These are phyloP conservation scores for Dryococelus australis DNA, from an alignment of 2,888 invertebrate species.

Conservation along the genomic window DNA sequence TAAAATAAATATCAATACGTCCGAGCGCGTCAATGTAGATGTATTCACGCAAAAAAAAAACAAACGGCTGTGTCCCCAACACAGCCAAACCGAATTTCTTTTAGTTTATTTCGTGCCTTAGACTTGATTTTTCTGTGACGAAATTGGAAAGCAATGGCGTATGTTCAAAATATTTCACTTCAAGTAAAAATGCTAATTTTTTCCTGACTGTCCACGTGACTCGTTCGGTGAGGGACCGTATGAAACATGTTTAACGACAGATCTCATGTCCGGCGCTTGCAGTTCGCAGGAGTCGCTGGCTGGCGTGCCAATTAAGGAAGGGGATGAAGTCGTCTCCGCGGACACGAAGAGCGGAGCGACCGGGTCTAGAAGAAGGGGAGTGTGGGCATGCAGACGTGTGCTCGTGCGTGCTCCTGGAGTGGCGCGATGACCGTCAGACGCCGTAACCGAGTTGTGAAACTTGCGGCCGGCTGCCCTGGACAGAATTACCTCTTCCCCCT, in stretches of 20 bases:
- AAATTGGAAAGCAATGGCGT: too few species aligned
- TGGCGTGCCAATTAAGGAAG: neutral
- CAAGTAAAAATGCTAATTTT: too few species aligned
- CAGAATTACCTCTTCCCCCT: neutral
- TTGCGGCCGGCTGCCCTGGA: neutral
- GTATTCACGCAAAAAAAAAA: too few species aligned
- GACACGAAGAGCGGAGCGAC: neutral
- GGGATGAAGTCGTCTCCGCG: neutral
- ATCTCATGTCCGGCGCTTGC: neutral
- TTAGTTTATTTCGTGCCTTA: too few species aligned
- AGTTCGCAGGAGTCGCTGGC: neutral
- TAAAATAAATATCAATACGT: too few species aligned
- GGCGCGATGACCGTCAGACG: neutral
- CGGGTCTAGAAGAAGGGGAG: neutral
- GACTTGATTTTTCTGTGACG: too few species aligned
- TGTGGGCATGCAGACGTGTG: neutral
- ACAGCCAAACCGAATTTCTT: too few species aligned
- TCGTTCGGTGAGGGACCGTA: neutral
- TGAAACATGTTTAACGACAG: neutral
- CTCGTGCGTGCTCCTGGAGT: neutral
- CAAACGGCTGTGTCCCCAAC: too few species aligned
- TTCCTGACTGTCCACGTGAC: neutral
- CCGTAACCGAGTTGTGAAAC: constrained; percentile 9
- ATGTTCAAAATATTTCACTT: too few species aligned
- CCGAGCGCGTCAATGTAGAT: too few species aligned